Evolutionary conservation across 2,888 invertebrate species (phyloP), one percentile per base, ranked within the genome.

Genomic region (Epistrophella euchroma): DNA sequence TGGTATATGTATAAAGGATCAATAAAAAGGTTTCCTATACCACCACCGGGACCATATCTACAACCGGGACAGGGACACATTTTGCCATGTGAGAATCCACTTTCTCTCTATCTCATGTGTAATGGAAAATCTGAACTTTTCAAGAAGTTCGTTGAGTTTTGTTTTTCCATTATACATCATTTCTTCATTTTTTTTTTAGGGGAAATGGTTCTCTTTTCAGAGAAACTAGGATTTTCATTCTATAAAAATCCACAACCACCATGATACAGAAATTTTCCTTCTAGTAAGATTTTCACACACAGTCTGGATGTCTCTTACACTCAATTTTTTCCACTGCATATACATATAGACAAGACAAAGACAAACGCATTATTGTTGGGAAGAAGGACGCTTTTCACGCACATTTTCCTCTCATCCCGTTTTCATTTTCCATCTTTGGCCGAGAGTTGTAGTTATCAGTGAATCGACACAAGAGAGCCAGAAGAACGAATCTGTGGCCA

Each of bases 101-200:
- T 74, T 78, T 77, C 85, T 76, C 81, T 80, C 75, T 40, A 60
- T 28, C 22, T 15, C 25, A 19, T 76, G 60, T 76, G 37, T 68
- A 60, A 60, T 35, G 55, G 40, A 43, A 78, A 78, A 81, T 81
- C 77, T 52, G 77, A 86, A 86, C 73, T 81, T 76, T 86, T 81
- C 55, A 81, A 78, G 86, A 86, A 81, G 64, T 82, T 86, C 86
- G 86, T 86, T 74, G 58, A 86, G 86, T 86, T 74, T 78, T 77
- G 74, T 74, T 82, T 77, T 86, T 85, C 72, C 43, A 45, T 60
- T 75, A 17, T 58, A 60, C 50, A 35, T 35, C 15, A 25, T 71
- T 35, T 70, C 32, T 32, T 19, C 37, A 22, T 32, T 32, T 32
- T 43, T 40, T 45, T 1, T 71, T 70, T 74, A 74, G 74, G 86